phyloP scores from a whole-genome alignment of 2,797 vertebrate genomes.

The Clamator glandarius region DNA sequence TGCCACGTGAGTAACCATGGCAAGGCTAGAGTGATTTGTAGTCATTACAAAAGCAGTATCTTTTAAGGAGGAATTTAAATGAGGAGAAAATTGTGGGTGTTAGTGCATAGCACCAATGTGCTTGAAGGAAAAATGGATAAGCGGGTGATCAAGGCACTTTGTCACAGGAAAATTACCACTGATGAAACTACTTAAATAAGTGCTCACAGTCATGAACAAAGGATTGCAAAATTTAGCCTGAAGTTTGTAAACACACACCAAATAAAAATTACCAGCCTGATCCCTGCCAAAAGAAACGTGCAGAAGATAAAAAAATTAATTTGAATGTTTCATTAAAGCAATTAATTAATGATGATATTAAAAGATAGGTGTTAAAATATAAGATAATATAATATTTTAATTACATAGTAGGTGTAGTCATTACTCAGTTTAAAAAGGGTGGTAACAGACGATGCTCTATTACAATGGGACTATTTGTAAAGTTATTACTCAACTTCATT shows the following conservation, averaged over 20 bases:
- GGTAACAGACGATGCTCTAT: neutral
- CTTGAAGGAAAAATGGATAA: slow-evolving; percentile 39
- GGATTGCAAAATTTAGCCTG: slow-evolving; percentile 39
- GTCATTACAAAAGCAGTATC: neutral
- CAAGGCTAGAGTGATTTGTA: neutral
- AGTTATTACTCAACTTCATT: neutral
- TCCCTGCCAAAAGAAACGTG: neutral
- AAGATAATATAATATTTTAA: neutral
- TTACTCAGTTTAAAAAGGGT: neutral
- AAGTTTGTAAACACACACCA: slow-evolving; percentile 32
- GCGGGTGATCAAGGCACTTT: neutral
- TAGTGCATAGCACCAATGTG: neutral
- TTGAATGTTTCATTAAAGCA: neutral
- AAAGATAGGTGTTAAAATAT: neutral
- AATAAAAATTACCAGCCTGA: slow-evolving; percentile 28
- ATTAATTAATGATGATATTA: neutral
- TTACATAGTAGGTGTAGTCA: neutral
- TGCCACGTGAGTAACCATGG: neutral
- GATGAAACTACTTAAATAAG: neutral
- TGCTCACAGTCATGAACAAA: neutral
- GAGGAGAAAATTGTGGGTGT: slow-evolving; percentile 18
- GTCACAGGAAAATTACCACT: neutral
- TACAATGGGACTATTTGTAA: neutral
- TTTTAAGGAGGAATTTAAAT: slow-evolving; percentile 29
- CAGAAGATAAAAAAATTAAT: slow-evolving; percentile 1